Percentiles rank a stretch among this genome's conserved stretches.
These are phyloP conservation scores for Calyptommatus sinebrachiatus DNA, from an alignment of 2,113 vertebrate genomes.

Conservation along the genomic window DNA sequence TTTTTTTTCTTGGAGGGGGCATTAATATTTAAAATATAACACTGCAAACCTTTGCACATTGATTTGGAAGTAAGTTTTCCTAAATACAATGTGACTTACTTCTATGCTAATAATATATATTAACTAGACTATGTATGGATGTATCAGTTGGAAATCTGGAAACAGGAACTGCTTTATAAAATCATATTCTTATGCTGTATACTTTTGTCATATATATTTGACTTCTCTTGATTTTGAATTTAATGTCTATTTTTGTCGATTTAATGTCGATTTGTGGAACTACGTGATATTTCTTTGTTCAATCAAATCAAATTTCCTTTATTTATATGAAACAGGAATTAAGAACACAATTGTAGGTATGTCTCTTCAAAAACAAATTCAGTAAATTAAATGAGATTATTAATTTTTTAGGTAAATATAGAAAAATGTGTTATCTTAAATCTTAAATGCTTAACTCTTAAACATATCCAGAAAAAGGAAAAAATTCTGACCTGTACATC, in stretches of 20 bases:
- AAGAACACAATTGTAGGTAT: not conserved
- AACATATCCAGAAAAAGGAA: too few species aligned
- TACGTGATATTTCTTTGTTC: not conserved
- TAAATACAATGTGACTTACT: not conserved
- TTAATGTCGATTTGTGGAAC: not conserved
- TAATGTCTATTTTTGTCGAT: not conserved
- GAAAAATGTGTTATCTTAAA: not conserved
- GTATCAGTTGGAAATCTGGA: not conserved
- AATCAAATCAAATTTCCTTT: not conserved
- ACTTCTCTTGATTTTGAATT: not conserved
- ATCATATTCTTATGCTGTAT: not conserved
- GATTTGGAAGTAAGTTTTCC: not conserved
- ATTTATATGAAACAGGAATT: not conserved
- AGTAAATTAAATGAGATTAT: not conserved
- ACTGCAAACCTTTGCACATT: not conserved
- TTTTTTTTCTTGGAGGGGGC: not conserved
- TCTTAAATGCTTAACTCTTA: not conserved
- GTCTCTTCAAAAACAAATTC: not conserved
- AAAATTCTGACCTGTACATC: not conserved
- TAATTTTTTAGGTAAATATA: too few species aligned
- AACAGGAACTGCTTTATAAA: not conserved
- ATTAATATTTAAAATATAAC: not conserved
- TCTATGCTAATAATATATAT: not conserved
- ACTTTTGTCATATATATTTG: not conserved
- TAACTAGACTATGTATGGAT: not conserved